Percentiles rank a stretch among this genome's conserved stretches.
These are phyloP conservation scores for Etheostoma spectabile DNA, from an alignment of 2,113 vertebrate genomes.

Conservation along the genomic window DNA sequence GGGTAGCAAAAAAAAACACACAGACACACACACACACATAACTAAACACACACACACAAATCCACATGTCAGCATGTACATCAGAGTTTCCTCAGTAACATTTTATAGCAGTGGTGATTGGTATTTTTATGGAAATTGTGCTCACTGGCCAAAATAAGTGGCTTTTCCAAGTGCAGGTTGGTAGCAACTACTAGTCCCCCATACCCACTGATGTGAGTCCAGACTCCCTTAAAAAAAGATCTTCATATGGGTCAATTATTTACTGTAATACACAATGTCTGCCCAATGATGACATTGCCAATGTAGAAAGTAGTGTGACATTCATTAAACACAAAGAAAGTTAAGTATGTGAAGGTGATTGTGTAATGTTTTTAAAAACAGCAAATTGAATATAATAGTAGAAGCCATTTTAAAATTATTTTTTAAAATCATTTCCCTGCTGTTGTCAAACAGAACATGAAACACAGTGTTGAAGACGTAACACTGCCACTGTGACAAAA, in stretches of 20 bases:
- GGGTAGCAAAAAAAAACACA: neutral
- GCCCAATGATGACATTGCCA: neutral
- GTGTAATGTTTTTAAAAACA: neutral
- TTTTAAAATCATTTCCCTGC: neutral
- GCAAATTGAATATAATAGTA: neutral
- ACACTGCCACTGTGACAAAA: conserved; percentile 24
- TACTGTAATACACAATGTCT: neutral
- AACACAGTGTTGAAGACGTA: conserved; percentile 12
- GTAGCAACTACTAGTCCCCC: neutral
- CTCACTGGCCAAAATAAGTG: neutral
- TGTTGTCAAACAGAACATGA: neutral
- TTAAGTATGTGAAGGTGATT: neutral
- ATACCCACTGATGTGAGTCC: neutral
- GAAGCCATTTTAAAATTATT: neutral
- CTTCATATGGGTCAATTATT: neutral
- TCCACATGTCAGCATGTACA: neutral
- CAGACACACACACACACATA: neutral
- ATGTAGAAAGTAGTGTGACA: neutral
- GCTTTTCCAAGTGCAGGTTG: neutral
- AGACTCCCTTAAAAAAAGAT: neutral
- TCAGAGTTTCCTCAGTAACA: conserved; percentile 22
- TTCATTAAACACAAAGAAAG: neutral
- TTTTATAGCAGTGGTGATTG: conserved; percentile 11
- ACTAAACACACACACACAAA: neutral
- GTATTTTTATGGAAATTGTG: neutral